Evolutionary conservation across 1,140 invertebrate species (phyloP).

Genomic region (Lepidostoma basale): DNA sequence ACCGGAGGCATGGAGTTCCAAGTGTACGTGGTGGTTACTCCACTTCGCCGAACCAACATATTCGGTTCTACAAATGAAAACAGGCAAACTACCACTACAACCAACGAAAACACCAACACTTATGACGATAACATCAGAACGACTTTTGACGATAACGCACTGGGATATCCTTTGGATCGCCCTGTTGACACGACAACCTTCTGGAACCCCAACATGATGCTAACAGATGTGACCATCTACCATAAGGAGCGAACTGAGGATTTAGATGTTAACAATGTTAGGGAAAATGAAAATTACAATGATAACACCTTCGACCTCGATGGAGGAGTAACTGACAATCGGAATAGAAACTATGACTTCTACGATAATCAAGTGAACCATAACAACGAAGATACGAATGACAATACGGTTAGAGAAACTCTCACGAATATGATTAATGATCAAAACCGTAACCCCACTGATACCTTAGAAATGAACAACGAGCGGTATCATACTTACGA

Average conservation of each 20-base stretch:
- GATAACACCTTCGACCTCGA: no score
- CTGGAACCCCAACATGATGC: conserved; percentile 69
- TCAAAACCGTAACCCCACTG: no score
- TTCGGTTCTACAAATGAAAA: conserved; percentile 52
- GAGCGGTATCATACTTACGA: no score
- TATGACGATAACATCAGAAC: neutral
- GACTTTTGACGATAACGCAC: conserved; percentile 57
- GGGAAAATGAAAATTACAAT: no score
- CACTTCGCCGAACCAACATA: conserved; percentile 49
- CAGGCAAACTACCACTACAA: conserved; percentile 35
- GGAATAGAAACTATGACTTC: no score
- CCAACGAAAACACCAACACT: neutral
- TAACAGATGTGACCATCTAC: conserved; percentile 68
- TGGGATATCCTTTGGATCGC: conserved; percentile 73
- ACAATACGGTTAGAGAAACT: no score
- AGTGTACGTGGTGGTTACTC: conserved; percentile 69
- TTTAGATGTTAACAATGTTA: no score
- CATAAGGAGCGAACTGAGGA: conserved; percentile 55
- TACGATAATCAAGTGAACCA: no score
- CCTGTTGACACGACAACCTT: conserved; percentile 63
- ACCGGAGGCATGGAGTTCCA: conserved; percentile 66
- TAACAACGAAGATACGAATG: no score
- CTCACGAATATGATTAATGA: no score
- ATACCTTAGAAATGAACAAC: no score
- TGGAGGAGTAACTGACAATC: no score